phyloP scores from a whole-genome alignment of 1,140 invertebrate species.

The Aphaenogaster rudis region DNA sequence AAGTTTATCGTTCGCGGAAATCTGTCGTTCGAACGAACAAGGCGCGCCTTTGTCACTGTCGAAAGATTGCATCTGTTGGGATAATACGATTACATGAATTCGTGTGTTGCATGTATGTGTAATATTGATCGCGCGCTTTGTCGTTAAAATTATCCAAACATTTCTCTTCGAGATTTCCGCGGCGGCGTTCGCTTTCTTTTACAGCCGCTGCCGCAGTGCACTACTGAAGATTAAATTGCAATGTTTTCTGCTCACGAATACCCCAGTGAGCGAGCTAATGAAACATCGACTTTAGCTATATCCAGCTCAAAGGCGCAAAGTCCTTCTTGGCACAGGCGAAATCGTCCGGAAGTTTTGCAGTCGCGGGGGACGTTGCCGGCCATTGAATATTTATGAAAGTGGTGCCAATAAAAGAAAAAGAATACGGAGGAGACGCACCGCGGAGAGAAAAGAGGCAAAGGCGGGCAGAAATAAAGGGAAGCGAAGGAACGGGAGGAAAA shows the following conservation, averaged over 20 bases:
- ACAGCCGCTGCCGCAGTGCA: conserved; percentile 54
- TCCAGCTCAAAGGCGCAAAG: conserved; percentile 69
- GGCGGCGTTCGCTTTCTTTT: conserved; percentile 21
- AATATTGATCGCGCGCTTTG: conserved; percentile 5
- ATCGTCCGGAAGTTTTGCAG: conserved; percentile 74
- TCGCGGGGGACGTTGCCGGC: conserved; percentile 64
- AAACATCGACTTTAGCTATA: conserved; percentile 60
- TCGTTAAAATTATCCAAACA: conserved; percentile 21
- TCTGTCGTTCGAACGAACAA: conserved; percentile 17
- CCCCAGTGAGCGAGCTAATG: conserved; percentile 58
- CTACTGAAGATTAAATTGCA: conserved; percentile 73
- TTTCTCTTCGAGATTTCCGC: conserved; percentile 28
- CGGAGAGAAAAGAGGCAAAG: conserved; percentile 15
- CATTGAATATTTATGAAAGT: conserved; percentile 78
- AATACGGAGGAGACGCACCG: conserved; percentile 19
- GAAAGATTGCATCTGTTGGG: conserved; percentile 27
- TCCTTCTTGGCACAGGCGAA: conserved; percentile 69
- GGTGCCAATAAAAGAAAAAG: conserved; percentile 60
- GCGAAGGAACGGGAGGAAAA: neutral
- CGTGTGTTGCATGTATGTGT: neutral
- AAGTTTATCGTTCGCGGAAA: conserved; percentile 49
- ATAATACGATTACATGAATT: conserved; percentile 16
- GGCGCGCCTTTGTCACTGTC: neutral
- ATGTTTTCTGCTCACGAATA: conserved; percentile 58
- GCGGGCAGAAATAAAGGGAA: neutral